Conservation (phyloP, 37 sponge, comb jelly and placozoan genomes). For the Eunapius fragilis region DNA sequence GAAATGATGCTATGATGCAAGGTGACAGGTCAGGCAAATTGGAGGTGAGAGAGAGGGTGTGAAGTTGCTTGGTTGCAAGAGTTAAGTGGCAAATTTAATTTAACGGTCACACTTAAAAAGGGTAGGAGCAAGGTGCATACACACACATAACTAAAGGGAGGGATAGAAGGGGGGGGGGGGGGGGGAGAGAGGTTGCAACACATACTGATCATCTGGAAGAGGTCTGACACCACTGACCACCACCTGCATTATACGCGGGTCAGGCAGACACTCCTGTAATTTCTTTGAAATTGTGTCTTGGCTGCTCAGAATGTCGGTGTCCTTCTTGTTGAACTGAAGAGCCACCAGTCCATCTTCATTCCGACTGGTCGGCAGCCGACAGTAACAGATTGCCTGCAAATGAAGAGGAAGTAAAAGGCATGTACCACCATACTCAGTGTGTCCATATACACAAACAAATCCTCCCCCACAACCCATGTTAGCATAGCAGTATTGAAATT, state of each 20-base stretch:
- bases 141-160: no score
- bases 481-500: no score
- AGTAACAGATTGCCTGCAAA: conserved; percentile 75
- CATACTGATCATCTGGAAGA: conserved; percentile 49
- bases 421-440: background rate
- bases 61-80: no score
- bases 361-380: conserved; percentile 62
- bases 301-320: conserved; percentile 29
- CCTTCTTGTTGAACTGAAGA: conserved; percentile 68
- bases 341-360: conserved; percentile 92
- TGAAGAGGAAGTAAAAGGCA: background rate
- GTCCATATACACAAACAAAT: background rate
- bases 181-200: no score
- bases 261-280: conserved; percentile 25
- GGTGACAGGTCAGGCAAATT: background rate
- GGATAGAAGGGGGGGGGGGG: no score
- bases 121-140: no score
- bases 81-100: no score
- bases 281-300: conserved; percentile 39
- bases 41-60: background rate
- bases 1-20: background rate
- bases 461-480: background rate
- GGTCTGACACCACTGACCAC: conserved; percentile 65
- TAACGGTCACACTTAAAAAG: background rate
- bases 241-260: conserved; percentile 42